Conservation (phyloP, 2,888 invertebrate genomes). For the Drosophila glabriapex region DNA sequence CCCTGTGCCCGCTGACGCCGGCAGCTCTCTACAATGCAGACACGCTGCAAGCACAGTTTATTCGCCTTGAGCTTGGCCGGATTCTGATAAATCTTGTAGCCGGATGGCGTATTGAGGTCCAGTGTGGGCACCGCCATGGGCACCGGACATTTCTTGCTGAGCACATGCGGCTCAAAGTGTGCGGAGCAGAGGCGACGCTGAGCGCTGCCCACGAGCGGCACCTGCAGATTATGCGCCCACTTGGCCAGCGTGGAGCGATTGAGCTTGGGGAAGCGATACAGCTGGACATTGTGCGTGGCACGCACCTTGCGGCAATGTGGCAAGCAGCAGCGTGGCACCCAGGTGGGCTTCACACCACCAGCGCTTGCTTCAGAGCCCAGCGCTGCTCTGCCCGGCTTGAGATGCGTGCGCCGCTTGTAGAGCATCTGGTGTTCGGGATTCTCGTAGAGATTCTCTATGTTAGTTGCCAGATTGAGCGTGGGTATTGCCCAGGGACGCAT, state of each 20-base stretch:
- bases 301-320: slow-evolving; percentile 82
- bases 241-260: slow-evolving; percentile 81
- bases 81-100: slow-evolving; percentile 82
- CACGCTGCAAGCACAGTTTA: slow-evolving; percentile 75
- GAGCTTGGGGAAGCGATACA: slow-evolving; percentile 79
- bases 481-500: slow-evolving; percentile 82
- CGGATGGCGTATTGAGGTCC: slow-evolving; percentile 75
- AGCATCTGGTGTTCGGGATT: slow-evolving; percentile 76
- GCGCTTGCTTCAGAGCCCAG: not conserved
- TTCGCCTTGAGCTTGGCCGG: slow-evolving; percentile 77
- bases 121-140: slow-evolving; percentile 80
- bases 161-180: slow-evolving; percentile 80
- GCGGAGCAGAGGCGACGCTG: slow-evolving; percentile 79
- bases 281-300: slow-evolving; percentile 74
- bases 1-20: slow-evolving; percentile 76
- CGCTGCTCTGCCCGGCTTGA: slow-evolving; percentile 16
- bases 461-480: slow-evolving; percentile 77
- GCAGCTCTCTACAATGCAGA: slow-evolving; percentile 79
- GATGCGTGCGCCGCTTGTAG: slow-evolving; percentile 60
- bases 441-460: slow-evolving; percentile 78
- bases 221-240: slow-evolving; percentile 82
- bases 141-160: slow-evolving; percentile 82
- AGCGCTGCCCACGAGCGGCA: slow-evolving; percentile 77
- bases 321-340: slow-evolving; percentile 82
- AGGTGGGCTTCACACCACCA: slow-evolving; percentile 61